Evolutionary conservation across 2,113 vertebrate species (phyloP).

Genomic region (Steatornis caripensis): DNA sequence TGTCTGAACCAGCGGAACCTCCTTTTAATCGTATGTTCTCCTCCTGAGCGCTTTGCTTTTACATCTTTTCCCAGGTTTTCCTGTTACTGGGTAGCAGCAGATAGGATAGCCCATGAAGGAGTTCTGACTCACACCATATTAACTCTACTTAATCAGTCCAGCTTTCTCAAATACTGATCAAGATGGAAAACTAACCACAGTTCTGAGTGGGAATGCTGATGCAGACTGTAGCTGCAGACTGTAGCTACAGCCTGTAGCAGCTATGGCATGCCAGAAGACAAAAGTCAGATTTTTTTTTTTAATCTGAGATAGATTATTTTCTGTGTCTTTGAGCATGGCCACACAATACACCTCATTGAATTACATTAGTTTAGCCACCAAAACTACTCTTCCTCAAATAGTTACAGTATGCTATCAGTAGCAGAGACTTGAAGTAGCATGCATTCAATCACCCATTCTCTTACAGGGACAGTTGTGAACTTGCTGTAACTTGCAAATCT

Average conservation of each 20-base stretch:
- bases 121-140: neutral
- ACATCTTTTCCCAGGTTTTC: neutral
- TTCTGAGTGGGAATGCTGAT: neutral
- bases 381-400: neutral
- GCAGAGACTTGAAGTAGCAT: neutral
- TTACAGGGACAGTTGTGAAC: neutral
- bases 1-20: neutral
- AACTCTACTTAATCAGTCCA: neutral
- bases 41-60: neutral
- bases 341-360: neutral
- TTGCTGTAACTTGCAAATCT: neutral
- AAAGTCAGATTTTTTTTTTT: neutral
- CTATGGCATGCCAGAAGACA: neutral
- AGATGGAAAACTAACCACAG: neutral
- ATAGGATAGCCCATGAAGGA: neutral
- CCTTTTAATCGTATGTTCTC: neutral
- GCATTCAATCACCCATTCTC: neutral
- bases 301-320: neutral
- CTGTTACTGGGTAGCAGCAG: neutral
- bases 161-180: neutral
- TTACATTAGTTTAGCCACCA: neutral
- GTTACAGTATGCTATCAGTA: neutral
- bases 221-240: neutral
- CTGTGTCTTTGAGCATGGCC: neutral
- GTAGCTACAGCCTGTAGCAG: neutral